A percentile compares a stretch with the other conserved stretches of the same genome.
Conservation (phyloP, 2,888 invertebrate species). For the Drosophila monieri region DNA sequence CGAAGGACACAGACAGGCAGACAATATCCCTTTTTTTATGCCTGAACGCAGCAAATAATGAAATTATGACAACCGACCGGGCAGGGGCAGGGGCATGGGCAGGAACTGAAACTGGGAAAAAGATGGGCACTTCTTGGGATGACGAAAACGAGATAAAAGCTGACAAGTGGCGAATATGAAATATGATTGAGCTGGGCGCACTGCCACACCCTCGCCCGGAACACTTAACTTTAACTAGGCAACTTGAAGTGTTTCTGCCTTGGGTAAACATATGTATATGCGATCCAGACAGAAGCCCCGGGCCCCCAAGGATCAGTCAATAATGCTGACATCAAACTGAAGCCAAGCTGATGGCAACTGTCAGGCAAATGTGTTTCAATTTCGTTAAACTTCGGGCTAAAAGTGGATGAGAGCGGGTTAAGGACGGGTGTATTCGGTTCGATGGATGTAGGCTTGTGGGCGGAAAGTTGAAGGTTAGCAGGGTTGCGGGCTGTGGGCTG, state of each 20-base stretch:
- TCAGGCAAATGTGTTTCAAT: constrained; percentile 66
- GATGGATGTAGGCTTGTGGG: constrained; percentile 8
- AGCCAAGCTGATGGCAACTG: constrained; percentile 69
- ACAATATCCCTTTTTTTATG: constrained; percentile 75
- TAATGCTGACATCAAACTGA: constrained; percentile 71
- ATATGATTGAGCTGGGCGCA: constrained; percentile 49
- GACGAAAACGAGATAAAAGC: constrained; percentile 59
- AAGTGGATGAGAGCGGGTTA: constrained; percentile 25
- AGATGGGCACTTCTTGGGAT: constrained; percentile 41
- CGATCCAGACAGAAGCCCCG: constrained; percentile 21
- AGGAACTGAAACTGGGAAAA: constrained; percentile 10
- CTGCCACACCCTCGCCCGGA: constrained; percentile 6
- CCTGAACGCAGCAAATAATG: constrained; percentile 72
- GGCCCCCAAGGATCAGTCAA: constrained; percentile 70
- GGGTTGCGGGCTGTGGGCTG: constrained; percentile 10
- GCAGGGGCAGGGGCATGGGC: background rate
- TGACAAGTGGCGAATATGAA: constrained; percentile 68
- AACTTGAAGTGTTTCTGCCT: constrained; percentile 66
- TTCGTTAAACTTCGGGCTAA: constrained; percentile 50
- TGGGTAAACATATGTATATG: constrained; percentile 57
- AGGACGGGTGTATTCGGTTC: constrained; percentile 30
- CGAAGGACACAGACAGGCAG: constrained; percentile 28
- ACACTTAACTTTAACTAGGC: constrained; percentile 45
- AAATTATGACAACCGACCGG: constrained; percentile 62
- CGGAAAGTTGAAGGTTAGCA: constrained; percentile 28